Conservation (phyloP, 1,140 invertebrate species). For the Drosophila tristis region DNA sequence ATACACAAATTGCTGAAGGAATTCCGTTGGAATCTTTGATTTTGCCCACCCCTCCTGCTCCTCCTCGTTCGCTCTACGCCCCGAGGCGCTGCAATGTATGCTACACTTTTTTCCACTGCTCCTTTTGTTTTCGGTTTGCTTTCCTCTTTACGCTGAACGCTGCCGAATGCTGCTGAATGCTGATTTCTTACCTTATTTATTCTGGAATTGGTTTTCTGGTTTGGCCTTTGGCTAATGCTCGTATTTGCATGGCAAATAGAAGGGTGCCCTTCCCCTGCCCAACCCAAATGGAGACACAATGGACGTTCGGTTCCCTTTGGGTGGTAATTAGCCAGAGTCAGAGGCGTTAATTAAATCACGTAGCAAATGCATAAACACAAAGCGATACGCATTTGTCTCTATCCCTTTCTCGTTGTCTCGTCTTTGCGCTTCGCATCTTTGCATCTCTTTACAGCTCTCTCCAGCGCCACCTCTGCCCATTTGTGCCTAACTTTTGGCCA, state of each 20-base stretch:
- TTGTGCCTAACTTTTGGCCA: slow-evolving; percentile 60
- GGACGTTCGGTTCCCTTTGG: background rate
- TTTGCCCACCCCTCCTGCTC: background rate
- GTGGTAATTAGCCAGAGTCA: slow-evolving; percentile 40
- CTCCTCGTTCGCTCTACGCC: background rate
- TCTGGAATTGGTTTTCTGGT: slow-evolving; percentile 37
- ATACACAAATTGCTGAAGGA: slow-evolving; percentile 27
- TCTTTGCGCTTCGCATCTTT: slow-evolving; percentile 4
- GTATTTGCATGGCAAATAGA: slow-evolving; percentile 38
- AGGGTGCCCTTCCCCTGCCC: background rate
- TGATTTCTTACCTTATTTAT: slow-evolving; percentile 66
- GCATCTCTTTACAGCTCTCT: too few relatives aligned
- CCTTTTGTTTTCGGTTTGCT: slow-evolving; percentile 8
- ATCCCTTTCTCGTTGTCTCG: slow-evolving; percentile 3
- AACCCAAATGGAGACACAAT: background rate
- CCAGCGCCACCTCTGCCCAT: too few relatives aligned
- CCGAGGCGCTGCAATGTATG: slow-evolving; percentile 14
- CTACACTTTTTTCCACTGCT: slow-evolving; percentile 4
- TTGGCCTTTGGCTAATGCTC: slow-evolving; percentile 6
- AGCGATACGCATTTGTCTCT: slow-evolving; percentile 48
- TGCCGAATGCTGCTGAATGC: slow-evolving; percentile 18
- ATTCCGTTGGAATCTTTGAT: slow-evolving; percentile 9
- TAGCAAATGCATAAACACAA: slow-evolving; percentile 76
- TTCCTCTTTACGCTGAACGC: slow-evolving; percentile 9
- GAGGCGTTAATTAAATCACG: slow-evolving; percentile 75